phyloP scores from a whole-genome alignment of 2,888 invertebrate genomes.

The Eudemis profundana region DNA sequence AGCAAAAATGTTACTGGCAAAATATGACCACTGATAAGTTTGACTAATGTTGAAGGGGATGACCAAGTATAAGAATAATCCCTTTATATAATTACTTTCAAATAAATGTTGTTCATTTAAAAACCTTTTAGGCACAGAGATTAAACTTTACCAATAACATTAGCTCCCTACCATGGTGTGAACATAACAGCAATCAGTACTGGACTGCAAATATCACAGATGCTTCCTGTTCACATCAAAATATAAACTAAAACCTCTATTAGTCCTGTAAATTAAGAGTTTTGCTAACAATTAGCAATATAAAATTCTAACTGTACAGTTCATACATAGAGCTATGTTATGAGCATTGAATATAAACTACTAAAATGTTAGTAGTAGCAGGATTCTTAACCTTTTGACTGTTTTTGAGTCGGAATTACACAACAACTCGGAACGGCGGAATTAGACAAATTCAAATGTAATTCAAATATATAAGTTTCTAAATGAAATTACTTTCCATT shows the following conservation, averaged over 20 bases:
- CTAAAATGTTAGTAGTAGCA: neutral
- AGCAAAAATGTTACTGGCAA: slow-evolving; percentile 47
- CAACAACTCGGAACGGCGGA: too few relatives aligned
- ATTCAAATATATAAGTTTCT: too few relatives aligned
- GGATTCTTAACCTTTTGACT: too few relatives aligned
- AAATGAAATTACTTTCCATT: too few relatives aligned
- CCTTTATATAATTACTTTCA: too few relatives aligned
- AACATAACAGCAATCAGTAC: slow-evolving; percentile 73
- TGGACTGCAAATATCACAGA: slow-evolving; percentile 82
- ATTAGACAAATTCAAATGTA: too few relatives aligned
- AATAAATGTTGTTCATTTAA: too few relatives aligned
- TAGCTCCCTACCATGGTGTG: slow-evolving; percentile 54
- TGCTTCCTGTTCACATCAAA: slow-evolving; percentile 68
- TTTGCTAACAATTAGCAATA: slow-evolving; percentile 32
- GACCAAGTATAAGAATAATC: too few relatives aligned
- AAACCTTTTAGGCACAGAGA: too few relatives aligned
- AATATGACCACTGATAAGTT: slow-evolving; percentile 45
- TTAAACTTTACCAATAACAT: slow-evolving; percentile 46
- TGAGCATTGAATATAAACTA: neutral
- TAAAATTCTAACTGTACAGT: slow-evolving; percentile 32
- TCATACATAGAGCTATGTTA: slow-evolving; percentile 12
- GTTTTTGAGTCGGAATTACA: too few relatives aligned
- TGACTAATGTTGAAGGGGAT: neutral
- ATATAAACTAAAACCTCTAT: slow-evolving; percentile 20
- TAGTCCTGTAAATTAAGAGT: slow-evolving; percentile 21